Percentiles rank a stretch among this genome's conserved stretches.
phyloP scores from a whole-genome alignment of 2,888 invertebrate genomes.

The Anoncus sp. region DNA sequence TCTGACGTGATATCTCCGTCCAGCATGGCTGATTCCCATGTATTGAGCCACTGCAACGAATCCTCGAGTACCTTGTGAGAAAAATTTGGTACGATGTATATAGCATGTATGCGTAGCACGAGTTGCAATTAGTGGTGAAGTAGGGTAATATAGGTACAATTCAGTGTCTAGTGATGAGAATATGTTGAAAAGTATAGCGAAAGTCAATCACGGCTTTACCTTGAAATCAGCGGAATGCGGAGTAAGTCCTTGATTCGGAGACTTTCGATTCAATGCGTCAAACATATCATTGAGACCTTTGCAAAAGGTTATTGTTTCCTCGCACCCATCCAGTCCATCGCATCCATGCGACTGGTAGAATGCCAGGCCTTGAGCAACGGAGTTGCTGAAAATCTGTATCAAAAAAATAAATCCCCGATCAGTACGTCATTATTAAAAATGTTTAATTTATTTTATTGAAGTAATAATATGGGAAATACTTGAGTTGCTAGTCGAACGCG shows the following conservation, averaged over 20 bases:
- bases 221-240: too few relatives aligned
- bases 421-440: background rate
- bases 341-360: constrained; percentile 25
- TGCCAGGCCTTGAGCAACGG: constrained; percentile 19
- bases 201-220: too few relatives aligned
- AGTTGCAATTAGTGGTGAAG: constrained; percentile 29
- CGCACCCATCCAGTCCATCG: too few relatives aligned
- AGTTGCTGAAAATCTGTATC: constrained; percentile 33
- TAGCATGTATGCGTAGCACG: too few relatives aligned
- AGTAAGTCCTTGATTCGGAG: too few relatives aligned
- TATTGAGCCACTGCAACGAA: too few relatives aligned
- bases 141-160: background rate
- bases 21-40: constrained; percentile 14
- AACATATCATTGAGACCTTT: too few relatives aligned
- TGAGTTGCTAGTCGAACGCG: constrained; percentile 50
- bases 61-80: too few relatives aligned
- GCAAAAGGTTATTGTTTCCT: too few relatives aligned
- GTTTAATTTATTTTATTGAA: constrained; percentile 8
- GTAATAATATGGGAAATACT: constrained; percentile 15
- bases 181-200: background rate
- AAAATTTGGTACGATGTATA: too few relatives aligned
- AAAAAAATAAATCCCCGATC: background rate
- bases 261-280: too few relatives aligned
- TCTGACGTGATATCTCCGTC: constrained; percentile 7
- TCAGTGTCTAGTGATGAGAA: background rate